Evolutionary conservation across 2,888 invertebrate genomes (phyloP), one percentile per base, ranked within the genome.

Genomic region (Labia minor): DNA sequence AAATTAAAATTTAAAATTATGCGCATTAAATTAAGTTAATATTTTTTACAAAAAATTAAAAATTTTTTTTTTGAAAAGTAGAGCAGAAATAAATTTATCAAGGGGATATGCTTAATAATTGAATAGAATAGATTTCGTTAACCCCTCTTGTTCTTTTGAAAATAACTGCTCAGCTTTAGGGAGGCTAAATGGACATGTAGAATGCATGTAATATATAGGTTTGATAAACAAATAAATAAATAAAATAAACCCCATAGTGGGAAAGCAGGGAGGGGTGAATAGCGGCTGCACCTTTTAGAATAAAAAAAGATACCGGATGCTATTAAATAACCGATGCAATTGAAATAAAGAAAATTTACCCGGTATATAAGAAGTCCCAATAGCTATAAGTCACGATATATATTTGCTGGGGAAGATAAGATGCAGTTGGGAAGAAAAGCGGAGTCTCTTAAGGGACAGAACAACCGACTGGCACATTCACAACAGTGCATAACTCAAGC

Each of bases 321-420:
- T 49, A 49, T 49, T 49, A 49, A 49, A 49, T 49, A 49, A 49
- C 49, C n/a, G 16, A 14, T 4, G 49, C 49, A 49, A 49, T 49
- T 49, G 49, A 49, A 49, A 49, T 49, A 49, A 49, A 49, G 49
- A 49, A 49, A 49, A 49, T 49, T 49, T 49, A 49, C 49, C 49
- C 49, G 16, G 49, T 49, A 16, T 49, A 49, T 49, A 49, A 14
- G 49, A 49, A 3, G 16, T 49, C 49, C 49, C 49, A 49, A 49
- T 49, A 49, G 49, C 49, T 4, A 49, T 49, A 49, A 49, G 49
- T 49, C 49, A 49, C 49, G 49, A 49, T 49, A 49, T 49, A 49
- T 14, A 49, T 14, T 49, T 49, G 14, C 49, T 10, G 16, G 16
- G 49, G 49, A 16, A 49, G n/a, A n/a, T 8, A 14, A 49, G 49